phyloP scores from a whole-genome alignment of 30 jellyfish, hydroid and myxozoan species.

The Clytia hemisphaerica region DNA sequence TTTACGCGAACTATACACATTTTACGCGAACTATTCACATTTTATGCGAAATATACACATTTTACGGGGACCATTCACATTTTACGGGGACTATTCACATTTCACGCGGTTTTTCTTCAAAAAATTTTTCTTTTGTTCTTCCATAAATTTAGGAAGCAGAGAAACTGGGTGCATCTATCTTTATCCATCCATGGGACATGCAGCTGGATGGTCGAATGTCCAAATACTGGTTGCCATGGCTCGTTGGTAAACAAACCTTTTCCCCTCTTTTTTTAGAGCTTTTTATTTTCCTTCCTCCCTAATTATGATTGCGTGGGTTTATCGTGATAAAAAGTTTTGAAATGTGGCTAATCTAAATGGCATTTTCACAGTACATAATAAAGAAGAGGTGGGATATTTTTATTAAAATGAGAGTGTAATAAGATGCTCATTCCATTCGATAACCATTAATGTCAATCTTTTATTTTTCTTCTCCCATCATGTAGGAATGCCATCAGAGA shows the following conservation, averaged over 20 bases:
- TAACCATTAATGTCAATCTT: neutral
- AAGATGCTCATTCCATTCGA: no score
- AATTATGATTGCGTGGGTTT: no score
- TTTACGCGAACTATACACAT: no score
- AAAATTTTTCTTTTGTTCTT: neutral
- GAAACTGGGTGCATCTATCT: conserved; percentile 75
- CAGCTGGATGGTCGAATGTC: conserved; percentile 75
- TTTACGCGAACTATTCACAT: no score
- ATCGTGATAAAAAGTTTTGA: no score
- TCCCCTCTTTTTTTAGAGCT: no score
- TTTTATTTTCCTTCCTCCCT: conserved; percentile 2
- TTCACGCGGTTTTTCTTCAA: neutral
- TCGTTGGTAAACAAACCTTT: conserved; percentile 90
- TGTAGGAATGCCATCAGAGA: conserved; percentile 89
- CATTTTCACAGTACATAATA: no score
- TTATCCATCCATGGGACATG: conserved; percentile 96
- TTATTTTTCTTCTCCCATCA: neutral
- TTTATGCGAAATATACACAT: neutral
- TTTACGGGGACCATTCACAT: neutral
- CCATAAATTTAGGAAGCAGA: conserved; percentile 97
- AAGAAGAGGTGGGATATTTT: no score
- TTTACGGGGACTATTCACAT: neutral
- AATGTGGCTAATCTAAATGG: no score
- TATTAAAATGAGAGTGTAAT: no score
- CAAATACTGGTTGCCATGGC: conserved; percentile 94